A percentile compares a stretch with the other conserved stretches of the same genome.
phyloP scores from a whole-genome alignment of 1,140 invertebrate species.

The Ceratina australensis region DNA sequence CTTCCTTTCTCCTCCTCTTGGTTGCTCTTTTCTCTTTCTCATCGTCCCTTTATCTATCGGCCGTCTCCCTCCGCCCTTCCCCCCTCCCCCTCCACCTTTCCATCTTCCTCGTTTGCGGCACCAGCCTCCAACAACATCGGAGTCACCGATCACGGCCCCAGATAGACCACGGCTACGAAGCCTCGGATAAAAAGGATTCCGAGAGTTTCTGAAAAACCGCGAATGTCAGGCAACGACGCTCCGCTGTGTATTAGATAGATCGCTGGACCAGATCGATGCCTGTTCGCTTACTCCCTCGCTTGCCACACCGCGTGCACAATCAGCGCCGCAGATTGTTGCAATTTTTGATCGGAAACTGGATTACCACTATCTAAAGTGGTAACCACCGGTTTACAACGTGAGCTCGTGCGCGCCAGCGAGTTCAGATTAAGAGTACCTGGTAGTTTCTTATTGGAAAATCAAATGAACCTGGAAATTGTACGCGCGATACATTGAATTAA shows the following conservation, averaged over 20 bases:
- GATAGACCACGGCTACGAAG: slow-evolving; percentile 68
- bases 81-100: slow-evolving; percentile 24
- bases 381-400: no score
- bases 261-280: slow-evolving; percentile 37
- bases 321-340: slow-evolving; percentile 47
- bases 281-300: no score
- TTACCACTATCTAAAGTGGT: not conserved
- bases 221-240: slow-evolving; percentile 44
- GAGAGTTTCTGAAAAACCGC: slow-evolving; percentile 57
- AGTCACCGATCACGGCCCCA: slow-evolving; percentile 69
- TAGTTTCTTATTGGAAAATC: no score
- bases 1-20: slow-evolving; percentile 12
- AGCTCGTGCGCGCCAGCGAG: no score
- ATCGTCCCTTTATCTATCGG: slow-evolving; percentile 39
- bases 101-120: slow-evolving; percentile 58
- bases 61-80: not conserved
- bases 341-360: slow-evolving; percentile 51
- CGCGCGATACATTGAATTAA: no score
- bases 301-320: slow-evolving; percentile 43
- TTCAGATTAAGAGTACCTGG: no score
- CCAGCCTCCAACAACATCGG: slow-evolving; percentile 62
- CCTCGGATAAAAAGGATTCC: slow-evolving; percentile 67
- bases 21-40: slow-evolving; percentile 7
- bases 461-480: no score
- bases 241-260: slow-evolving; percentile 57